Conservation (phyloP, 2,797 vertebrate genomes). For the Bradypus variegatus region DNA sequence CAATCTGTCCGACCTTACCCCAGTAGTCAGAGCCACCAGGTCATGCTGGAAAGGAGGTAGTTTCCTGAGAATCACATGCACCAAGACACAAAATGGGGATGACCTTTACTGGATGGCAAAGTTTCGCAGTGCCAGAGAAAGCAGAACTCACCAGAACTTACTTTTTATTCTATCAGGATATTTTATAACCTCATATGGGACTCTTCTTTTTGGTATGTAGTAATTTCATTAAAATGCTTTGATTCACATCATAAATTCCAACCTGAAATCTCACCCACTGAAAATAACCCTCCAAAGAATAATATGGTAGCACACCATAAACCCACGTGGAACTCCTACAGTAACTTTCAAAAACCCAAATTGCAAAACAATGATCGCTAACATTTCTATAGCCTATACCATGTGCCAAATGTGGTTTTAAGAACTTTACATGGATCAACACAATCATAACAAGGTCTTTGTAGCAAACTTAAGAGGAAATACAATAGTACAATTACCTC, state of each 20-base stretch:
- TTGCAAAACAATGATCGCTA: slow-evolving; percentile 29
- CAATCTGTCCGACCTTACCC: not conserved
- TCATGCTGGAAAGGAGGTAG: not conserved
- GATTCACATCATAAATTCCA: slow-evolving; percentile 57
- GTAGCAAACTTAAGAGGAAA: not conserved
- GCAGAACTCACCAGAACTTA: slow-evolving; percentile 55
- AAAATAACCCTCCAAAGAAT: slow-evolving; percentile 56
- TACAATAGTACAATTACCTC: not conserved
- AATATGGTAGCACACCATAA: slow-evolving; percentile 41
- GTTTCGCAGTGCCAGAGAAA: slow-evolving; percentile 37
- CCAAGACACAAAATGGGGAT: not conserved
- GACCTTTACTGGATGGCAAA: not conserved
- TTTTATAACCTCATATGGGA: slow-evolving; percentile 44
- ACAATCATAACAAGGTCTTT: too few relatives aligned
- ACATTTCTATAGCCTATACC: not conserved
- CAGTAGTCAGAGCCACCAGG: not conserved
- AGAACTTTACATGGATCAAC: not conserved
- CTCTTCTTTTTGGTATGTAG: slow-evolving; percentile 52
- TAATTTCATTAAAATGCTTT: slow-evolving; percentile 51
- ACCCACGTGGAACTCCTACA: slow-evolving; percentile 47
- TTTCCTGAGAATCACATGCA: not conserved
- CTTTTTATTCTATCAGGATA: slow-evolving; percentile 33
- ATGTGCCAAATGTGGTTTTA: not conserved
- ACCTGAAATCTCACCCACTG: slow-evolving; percentile 57
- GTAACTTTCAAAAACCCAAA: slow-evolving; percentile 52